Conservation (phyloP, 2,888 invertebrate genomes). For the Andrena bicolor region DNA sequence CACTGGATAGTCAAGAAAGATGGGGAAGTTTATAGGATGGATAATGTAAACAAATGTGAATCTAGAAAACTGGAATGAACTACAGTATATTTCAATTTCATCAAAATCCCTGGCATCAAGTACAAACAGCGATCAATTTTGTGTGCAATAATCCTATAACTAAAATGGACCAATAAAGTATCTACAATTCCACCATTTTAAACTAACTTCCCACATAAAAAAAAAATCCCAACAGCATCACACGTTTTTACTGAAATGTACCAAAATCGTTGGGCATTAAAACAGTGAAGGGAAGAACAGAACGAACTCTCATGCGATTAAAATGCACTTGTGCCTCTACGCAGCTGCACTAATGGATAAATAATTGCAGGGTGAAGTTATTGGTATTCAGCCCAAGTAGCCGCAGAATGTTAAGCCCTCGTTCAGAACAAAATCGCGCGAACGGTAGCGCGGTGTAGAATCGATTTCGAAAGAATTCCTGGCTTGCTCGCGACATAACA, state of each 20-base stretch:
- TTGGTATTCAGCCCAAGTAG: not conserved
- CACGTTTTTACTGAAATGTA: not conserved
- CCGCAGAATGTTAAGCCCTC: not conserved
- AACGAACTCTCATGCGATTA: not conserved
- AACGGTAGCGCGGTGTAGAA: not conserved
- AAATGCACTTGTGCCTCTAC: not conserved
- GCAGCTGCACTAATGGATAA: slow-evolving; percentile 14
- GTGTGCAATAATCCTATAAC: too few relatives aligned
- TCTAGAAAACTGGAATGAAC: too few relatives aligned
- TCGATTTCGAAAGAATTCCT: slow-evolving; percentile 16
- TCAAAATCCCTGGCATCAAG: too few relatives aligned
- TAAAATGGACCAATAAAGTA: too few relatives aligned
- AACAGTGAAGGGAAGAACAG: not conserved
- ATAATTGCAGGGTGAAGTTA: slow-evolving; percentile 3
- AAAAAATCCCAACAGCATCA: too few relatives aligned
- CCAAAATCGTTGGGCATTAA: not conserved
- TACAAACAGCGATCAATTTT: too few relatives aligned
- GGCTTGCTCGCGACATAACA: slow-evolving; percentile 20
- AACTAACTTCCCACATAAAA: too few relatives aligned
- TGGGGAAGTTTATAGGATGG: too few relatives aligned
- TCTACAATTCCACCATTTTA: too few relatives aligned
- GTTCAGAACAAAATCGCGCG: not conserved
- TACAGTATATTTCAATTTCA: too few relatives aligned
- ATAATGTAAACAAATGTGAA: too few relatives aligned
- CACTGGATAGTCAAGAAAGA: too few relatives aligned